Conservation (phyloP, 2,888 invertebrate species). For the Cremastinae sp. region DNA sequence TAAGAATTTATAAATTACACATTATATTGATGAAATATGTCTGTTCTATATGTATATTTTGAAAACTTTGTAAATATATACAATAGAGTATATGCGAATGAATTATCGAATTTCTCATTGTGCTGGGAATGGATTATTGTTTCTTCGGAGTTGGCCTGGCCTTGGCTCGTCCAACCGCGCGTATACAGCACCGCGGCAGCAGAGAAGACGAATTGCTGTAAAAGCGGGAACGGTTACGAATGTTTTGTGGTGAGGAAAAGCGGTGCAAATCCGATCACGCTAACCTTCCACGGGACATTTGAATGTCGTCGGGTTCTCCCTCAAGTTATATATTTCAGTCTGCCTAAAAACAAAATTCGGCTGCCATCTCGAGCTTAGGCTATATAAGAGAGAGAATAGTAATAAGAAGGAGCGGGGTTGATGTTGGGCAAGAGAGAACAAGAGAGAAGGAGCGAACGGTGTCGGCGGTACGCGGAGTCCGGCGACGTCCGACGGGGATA, state of each 20-base stretch:
- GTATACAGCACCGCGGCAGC: no score
- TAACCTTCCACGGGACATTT: constrained; percentile 54
- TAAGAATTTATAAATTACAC: no score
- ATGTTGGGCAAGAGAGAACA: background rate
- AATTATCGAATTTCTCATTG: no score
- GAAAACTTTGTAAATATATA: background rate
- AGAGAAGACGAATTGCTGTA: constrained; percentile 15
- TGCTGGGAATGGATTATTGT: no score
- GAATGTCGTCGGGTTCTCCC: constrained; percentile 46
- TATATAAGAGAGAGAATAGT: no score
- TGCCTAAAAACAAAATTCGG: constrained; percentile 61
- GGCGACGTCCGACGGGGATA: constrained; percentile 61
- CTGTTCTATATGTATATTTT: no score
- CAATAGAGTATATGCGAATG: no score
- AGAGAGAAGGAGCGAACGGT: constrained; percentile 29
- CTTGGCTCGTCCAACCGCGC: constrained; percentile 10
- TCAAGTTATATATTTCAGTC: constrained; percentile 55
- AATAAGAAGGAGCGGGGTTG: constrained; percentile 38
- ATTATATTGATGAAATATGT: no score
- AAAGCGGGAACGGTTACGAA: constrained; percentile 18
- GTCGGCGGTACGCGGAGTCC: constrained; percentile 42
- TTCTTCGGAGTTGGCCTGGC: constrained; percentile 15
- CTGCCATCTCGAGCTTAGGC: constrained; percentile 67
- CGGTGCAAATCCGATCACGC: constrained; percentile 60
- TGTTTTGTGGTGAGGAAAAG: constrained; percentile 19